Evolutionary conservation across 2,797 vertebrate species (phyloP).

Genomic region (Forpus xanthops): DNA sequence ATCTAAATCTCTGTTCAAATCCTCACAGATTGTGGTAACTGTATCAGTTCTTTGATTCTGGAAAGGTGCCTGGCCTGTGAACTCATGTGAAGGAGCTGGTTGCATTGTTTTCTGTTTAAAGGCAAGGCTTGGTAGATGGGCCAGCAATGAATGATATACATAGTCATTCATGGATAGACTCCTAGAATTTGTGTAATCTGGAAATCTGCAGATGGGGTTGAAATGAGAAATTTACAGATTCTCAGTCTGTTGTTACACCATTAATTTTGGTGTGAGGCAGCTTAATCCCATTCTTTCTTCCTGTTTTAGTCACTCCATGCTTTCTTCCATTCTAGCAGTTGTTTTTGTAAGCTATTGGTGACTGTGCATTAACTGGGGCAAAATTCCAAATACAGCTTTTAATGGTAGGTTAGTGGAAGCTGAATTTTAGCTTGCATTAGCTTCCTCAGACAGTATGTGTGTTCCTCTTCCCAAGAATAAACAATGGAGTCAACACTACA

Average conservation of each 20-base stretch:
- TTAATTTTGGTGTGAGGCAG: not conserved
- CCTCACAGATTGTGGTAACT: not conserved
- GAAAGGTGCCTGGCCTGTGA: not conserved
- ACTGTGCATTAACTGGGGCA: not conserved
- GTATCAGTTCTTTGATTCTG: not conserved
- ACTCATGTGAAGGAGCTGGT: not conserved
- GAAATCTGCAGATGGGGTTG: not conserved
- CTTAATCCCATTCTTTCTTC: not conserved
- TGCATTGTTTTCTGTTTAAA: not conserved
- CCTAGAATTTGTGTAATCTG: fast-evolving
- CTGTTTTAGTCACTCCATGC: not conserved
- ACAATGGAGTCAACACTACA: fast-evolving
- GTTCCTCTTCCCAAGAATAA: not conserved
- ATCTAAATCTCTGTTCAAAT: not conserved
- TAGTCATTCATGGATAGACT: not conserved
- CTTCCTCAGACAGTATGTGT: not conserved
- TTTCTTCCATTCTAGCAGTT: not conserved
- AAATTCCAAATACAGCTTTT: not conserved
- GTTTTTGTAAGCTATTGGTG: not conserved
- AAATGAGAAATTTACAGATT: not conserved
- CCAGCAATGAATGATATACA: not conserved
- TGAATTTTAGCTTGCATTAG: not conserved
- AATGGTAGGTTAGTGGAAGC: not conserved
- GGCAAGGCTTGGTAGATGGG: not conserved
- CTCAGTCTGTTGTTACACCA: not conserved